phyloP scores from a whole-genome alignment of 2,113 vertebrate genomes.

The Lampris incognitus region DNA sequence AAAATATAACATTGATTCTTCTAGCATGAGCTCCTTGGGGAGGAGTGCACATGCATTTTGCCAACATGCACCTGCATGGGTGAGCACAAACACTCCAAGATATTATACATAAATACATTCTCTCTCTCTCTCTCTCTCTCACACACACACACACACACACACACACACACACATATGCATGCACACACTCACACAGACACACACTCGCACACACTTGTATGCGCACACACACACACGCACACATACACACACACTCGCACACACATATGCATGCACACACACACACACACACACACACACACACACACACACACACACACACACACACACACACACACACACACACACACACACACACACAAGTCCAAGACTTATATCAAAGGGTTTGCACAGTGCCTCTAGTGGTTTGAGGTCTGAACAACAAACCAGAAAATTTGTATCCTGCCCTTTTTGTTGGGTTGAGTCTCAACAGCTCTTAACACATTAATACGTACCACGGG shows the following conservation, averaged over 20 bases:
- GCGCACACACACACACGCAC: conserved; percentile 10
- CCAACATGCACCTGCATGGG: conserved; percentile 25
- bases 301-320: conserved; percentile 38
- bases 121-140: conserved; percentile 54
- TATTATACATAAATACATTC: conserved; percentile 47
- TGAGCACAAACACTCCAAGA: conserved; percentile 10
- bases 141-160: conserved; percentile 33
- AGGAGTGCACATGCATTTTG: neutral
- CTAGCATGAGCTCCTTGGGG: too few species aligned
- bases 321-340: conserved; percentile 7
- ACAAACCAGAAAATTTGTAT: conserved; percentile 34
- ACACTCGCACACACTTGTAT: conserved; percentile 21
- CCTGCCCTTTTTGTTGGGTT: conserved; percentile 35
- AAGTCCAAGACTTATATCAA: conserved; percentile 3
- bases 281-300: conserved; percentile 6
- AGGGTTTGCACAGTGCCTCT: conserved; percentile 58
- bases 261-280: conserved; percentile 37
- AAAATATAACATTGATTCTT: too few species aligned
- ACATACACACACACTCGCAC: neutral
- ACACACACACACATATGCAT: neutral
- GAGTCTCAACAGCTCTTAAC: conserved; percentile 46
- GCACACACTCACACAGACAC: conserved; percentile 16
- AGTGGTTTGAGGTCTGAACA: conserved; percentile 46
- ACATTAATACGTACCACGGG: conserved; percentile 41
- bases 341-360: neutral